Evolutionary conservation across 2,113 vertebrate species (phyloP), one percentile per base, ranked within the genome.

Genomic region (Peromyscus maniculatus): DNA sequence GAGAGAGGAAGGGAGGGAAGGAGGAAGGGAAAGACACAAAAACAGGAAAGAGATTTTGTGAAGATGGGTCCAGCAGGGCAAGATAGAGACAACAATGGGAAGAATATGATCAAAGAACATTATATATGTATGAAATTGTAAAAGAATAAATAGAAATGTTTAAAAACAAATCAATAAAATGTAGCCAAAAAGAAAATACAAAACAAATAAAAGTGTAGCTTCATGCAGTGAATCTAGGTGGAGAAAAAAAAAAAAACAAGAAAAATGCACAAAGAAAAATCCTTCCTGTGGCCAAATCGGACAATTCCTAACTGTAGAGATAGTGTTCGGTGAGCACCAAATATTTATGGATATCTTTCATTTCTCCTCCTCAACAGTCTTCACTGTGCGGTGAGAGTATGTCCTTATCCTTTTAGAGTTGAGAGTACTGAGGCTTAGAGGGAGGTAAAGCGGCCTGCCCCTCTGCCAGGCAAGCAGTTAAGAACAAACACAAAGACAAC

Each of bases 101-200:
- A 46, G 17, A 67, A 22, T 33, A 69, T 33, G 64, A 87, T 69
- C 84, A 69, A 87, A 49, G 33, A 75, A 80, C 52, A 74, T 22
- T 39, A 39, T 28, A 9, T 69, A 66, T 26, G 3, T 55, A 46
- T 2, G 33, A 89, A 96, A 67, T 67, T 87, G 28, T 49, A 21
- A 69, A 69, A 46, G 16, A 87, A 43, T 87, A 22, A 87, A 46
- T 67, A 33, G 33, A 77, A 66, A 87, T 31, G 26, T 13, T 7
- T 67, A 22, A 28, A 67, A 87, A 67, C 67, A 22, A 87, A 87
- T 87, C 83, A 46, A 67, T 86, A 92, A n/a, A 94, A 46, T 57
- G 24, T 49, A 49, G 28, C 43, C 28, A 92, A 69, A 94, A 94
- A 26, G 43, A 67, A 66, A 78, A 94, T 13, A 2, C 64, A 90